Percentiles rank a stretch among this genome's conserved stretches.
These are phyloP conservation scores for Dermochelys coriacea DNA, from an alignment of 2,797 vertebrate genomes.

Conservation along the genomic window DNA sequence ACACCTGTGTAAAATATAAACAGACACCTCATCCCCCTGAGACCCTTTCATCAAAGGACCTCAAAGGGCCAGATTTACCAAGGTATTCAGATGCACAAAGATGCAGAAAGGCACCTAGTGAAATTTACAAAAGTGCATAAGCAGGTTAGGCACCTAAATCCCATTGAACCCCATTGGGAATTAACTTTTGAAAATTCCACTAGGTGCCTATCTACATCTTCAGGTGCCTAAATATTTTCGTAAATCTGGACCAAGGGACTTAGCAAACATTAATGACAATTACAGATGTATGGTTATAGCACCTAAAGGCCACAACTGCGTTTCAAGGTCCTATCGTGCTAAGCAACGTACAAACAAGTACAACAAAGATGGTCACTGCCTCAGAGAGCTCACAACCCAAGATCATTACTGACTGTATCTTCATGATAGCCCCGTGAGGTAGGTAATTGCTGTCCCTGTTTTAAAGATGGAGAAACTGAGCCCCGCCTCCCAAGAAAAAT, in stretches of 20 bases:
- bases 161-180: rapidly evolving
- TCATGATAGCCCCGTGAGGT: rapidly evolving
- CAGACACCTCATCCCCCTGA: rapidly evolving
- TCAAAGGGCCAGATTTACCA: background rate
- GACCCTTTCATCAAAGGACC: background rate
- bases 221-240: background rate
- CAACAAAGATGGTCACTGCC: background rate
- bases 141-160: background rate
- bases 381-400: rapidly evolving
- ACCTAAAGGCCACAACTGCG: background rate
- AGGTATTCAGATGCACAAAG: rapidly evolving
- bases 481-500: rapidly evolving
- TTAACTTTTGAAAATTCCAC: rapidly evolving
- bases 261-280: background rate
- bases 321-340: background rate
- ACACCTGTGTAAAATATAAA: rapidly evolving
- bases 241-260: background rate
- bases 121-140: background rate
- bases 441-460: rapidly evolving
- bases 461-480: rapidly evolving
- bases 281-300: background rate
- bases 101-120: background rate
- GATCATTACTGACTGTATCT: background rate
- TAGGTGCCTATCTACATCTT: background rate
- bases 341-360: rapidly evolving